These are phyloP conservation scores for Harlomillsia oculata DNA, from an alignment of 1,140 invertebrate species.

Conservation along the genomic window DNA sequence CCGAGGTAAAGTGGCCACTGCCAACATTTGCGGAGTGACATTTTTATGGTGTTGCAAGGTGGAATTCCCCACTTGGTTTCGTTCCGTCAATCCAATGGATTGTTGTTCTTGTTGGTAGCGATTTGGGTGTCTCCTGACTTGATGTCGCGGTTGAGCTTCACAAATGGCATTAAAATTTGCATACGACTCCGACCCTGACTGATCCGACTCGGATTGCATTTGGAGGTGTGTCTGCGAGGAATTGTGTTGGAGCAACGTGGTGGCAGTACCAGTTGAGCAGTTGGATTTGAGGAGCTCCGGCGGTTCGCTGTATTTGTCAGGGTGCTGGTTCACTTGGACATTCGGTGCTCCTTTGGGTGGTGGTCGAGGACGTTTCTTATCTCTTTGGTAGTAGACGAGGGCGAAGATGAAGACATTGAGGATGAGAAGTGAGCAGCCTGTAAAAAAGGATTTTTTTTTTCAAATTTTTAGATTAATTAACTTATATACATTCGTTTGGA, in stretches of 20 bases:
- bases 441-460: not conserved
- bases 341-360: constrained; percentile 37
- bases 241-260: constrained; percentile 24
- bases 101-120: constrained; percentile 1
- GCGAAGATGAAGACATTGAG: constrained; percentile 78
- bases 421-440: constrained; percentile 66
- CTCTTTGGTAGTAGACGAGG: constrained; percentile 74
- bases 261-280: constrained; percentile 28
- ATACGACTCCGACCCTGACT: not conserved
- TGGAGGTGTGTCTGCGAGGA: constrained; percentile 5
- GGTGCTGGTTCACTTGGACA: not conserved
- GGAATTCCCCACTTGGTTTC: constrained; percentile 15
- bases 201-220: constrained; percentile 9
- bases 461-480: not conserved
- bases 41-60: not conserved
- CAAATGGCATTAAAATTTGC: not conserved
- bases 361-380: constrained; percentile 69
- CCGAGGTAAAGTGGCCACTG: constrained; percentile 25
- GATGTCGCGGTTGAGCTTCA: not conserved
- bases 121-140: constrained; percentile 4
- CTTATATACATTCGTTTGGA: not conserved
- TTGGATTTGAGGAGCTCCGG: constrained; percentile 34
- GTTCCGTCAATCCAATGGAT: constrained; percentile 17
- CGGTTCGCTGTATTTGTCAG: constrained; percentile 28
- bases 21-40: constrained; percentile 3